Base-by-base conservation (phyloP, 2,113 vertebrate genomes). In the Pimephales promelas region DNA sequence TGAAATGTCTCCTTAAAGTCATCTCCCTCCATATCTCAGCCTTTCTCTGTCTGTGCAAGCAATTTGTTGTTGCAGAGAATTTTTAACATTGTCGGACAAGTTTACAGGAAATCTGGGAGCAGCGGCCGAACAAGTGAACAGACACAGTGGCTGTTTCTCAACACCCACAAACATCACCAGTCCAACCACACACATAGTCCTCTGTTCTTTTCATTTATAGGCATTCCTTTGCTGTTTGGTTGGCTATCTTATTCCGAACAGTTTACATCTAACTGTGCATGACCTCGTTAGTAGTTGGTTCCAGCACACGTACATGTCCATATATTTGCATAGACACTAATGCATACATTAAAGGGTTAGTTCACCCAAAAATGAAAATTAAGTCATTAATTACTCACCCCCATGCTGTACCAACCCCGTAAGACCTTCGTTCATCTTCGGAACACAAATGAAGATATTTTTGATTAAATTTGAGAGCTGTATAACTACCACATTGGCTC, bases 1-100 rank as follows among this genome's bases (percentile, higher is more conserved):
- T 81, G 10, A 68, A 34, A 45, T 54, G n/a, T 43, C 31, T 2
- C 59, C 47, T 54, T 36, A 64, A 7, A 47, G 57, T 56, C 16
- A 6, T 71, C 18, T 71, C 20, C 26, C 22, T 59, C 22, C 52
- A 40, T 49, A 22, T 54, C 18, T 72, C n/a, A 59, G 3, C 52
- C 26, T 52, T 56, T 22, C 11, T 45, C 61, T 70, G 3, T 76
- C 34, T 85, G 57, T 43, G 31, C 34, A 28, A 49, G 7, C 71
- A 49, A 40, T 83, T 34, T 79, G 61, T 66, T 79, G 56, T 61
- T 22, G 57, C 26, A 26, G 78, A 66, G 59, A 78, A 66, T 66
- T 66, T 47, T 49, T 52, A 80, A 80, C 52, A 57, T 11, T 49
- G 57, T 52, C 31, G 10, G 54, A 79, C 36, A 62, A 54, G 47